These are phyloP conservation scores for Heliconius eleuchia DNA, from an alignment of 1,140 invertebrate species.

Conservation along the genomic window DNA sequence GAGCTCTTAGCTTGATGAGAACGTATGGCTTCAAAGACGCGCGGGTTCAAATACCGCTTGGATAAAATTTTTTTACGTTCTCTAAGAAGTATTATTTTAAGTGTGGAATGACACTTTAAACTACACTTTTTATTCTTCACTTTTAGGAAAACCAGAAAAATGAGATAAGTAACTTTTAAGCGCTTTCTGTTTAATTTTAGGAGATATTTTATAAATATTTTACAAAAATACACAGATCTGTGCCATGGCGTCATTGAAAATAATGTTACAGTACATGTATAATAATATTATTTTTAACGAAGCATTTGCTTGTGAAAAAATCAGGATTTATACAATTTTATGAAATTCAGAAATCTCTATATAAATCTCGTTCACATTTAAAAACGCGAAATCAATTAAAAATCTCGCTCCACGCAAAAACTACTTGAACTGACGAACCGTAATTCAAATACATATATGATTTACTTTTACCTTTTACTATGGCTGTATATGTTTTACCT, in stretches of 20 bases:
- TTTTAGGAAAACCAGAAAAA: too few relatives aligned
- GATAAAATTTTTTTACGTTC: too few relatives aligned
- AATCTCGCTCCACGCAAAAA: conserved; percentile 3
- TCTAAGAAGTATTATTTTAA: too few relatives aligned
- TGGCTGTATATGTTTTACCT: background rate
- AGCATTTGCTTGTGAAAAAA: background rate
- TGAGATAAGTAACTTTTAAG: too few relatives aligned
- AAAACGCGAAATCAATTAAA: conserved; percentile 11
- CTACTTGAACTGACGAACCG: conserved; percentile 3
- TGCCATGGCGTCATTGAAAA: background rate
- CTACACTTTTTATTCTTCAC: too few relatives aligned
- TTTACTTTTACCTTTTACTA: conserved; percentile 3
- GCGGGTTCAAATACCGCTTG: too few relatives aligned
- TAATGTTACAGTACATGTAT: background rate
- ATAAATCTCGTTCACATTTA: background rate
- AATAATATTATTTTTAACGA: too few relatives aligned
- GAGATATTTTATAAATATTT: too few relatives aligned
- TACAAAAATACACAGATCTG: background rate
- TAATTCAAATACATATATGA: conserved; percentile 13
- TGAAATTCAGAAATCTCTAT: background rate
- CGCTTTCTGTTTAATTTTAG: too few relatives aligned
- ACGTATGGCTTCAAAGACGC: too few relatives aligned
- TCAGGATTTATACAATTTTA: background rate
- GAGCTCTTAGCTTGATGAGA: too few relatives aligned
- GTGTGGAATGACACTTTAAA: too few relatives aligned